These are phyloP conservation scores for Gnathonemus echidnorhynchus DNA, from an alignment of 2,113 vertebrate genomes.

Conservation along the genomic window DNA sequence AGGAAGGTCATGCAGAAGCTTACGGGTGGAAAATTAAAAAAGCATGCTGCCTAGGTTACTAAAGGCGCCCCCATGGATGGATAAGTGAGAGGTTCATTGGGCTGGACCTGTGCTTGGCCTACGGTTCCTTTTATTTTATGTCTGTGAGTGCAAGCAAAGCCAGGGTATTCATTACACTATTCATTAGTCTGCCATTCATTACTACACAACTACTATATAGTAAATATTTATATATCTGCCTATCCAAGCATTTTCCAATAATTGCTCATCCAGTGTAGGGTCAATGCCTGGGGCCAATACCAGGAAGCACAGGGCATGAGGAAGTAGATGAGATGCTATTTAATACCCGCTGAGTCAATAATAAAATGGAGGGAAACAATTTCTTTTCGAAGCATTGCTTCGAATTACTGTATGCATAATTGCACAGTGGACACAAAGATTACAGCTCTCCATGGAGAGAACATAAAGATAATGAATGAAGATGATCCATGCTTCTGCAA, in stretches of 20 bases:
- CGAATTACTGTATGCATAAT: neutral
- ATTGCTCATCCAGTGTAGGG: neutral
- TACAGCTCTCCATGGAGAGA: neutral
- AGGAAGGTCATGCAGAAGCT: neutral
- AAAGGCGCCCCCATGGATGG: neutral
- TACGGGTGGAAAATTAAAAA: neutral
- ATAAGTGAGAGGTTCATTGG: too few relatives aligned
- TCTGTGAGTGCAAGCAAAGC: neutral
- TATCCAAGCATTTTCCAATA: conserved; percentile 4
- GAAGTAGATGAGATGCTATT: neutral
- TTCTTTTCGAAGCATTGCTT: neutral
- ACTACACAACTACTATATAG: neutral
- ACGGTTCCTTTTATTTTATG: neutral
- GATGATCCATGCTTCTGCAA: neutral
- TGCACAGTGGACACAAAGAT: neutral
- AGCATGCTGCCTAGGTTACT: neutral
- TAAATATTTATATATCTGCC: neutral
- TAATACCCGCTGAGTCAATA: neutral
- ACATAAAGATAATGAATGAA: neutral
- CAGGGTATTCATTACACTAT: neutral
- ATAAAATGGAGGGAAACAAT: neutral
- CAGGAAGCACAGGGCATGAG: neutral
- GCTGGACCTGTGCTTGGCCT: neutral
- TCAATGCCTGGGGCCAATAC: neutral
- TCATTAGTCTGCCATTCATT: neutral